Evolutionary conservation across 2,113 vertebrate genomes (phyloP), one percentile per base, ranked within the genome.

Genomic region (Pristiophorus japonicus): DNA sequence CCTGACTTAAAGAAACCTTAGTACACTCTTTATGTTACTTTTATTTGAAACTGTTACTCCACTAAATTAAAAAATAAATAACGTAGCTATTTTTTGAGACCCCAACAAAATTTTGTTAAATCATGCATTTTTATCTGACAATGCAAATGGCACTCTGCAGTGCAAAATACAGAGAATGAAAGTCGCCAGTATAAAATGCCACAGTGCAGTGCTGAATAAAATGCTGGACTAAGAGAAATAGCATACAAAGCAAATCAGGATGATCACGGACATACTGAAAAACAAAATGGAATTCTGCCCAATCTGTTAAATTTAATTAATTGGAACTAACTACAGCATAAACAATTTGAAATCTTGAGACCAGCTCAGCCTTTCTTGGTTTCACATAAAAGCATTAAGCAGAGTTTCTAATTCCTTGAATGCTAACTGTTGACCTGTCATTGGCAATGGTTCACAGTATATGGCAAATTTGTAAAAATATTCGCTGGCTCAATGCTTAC

Each of bases 291-390:
- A 66, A 67, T 20, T 27, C 62, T 94, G 63, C 38, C 20, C 91
- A 66, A 94, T 94, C n/a, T 94, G n/a, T 66, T 90, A 51, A 90
- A 90, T 59, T 62, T 59, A 55, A 90, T n/a, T 94, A 66, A 66
- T 38, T 94, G 38, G n/a, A 66, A 45, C 34, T 65, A 93, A 65
- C 20, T 66, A 42, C 63, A 27, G 62, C n/a, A 66, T 38, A 94
- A 65, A 94, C 34, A 67, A 93, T 67, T 12, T 27, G 7, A 66
- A 94, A 93, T 93, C 59, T 42, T 93, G 4, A 93, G n/a, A 65
- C 62, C 87, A 62, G 45, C 84, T 51, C 84, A 90, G 85, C 47
- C 55, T 59, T 59, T 14, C 59, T 92, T 63, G 8, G 34, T 3
- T 4, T 94, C 18, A 94, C 55, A 42, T 45, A 45, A 94, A 94